Evolutionary conservation across 2,888 invertebrate species (phyloP).

Genomic region (Tricholauxania praeusta): DNA sequence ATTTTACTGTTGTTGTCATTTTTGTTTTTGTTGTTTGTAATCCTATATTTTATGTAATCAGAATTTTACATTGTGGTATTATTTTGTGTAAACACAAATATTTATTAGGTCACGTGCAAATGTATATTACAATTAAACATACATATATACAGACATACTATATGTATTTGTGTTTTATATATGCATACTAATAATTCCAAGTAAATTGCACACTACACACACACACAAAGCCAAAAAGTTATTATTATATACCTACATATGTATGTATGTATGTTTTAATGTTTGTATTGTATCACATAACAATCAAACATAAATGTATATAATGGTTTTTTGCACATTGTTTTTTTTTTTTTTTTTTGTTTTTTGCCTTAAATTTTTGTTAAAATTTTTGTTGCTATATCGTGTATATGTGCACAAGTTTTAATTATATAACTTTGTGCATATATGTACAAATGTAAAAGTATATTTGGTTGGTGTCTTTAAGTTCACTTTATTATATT

Average conservation of each 20-base stretch:
- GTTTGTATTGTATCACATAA: too few species aligned
- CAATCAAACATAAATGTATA: too few species aligned
- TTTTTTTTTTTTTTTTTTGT: too few species aligned
- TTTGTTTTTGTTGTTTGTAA: not conserved
- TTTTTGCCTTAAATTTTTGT: too few species aligned
- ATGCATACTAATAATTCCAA: not conserved
- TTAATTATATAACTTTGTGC: slow-evolving; percentile 22
- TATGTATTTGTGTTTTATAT: slow-evolving; percentile 29
- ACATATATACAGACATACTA: slow-evolving; percentile 13
- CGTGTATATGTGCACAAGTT: slow-evolving; percentile 1
- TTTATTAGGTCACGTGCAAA: slow-evolving; percentile 45
- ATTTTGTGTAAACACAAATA: slow-evolving; percentile 17
- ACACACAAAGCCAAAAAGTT: too few species aligned
- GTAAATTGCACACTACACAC: too few species aligned
- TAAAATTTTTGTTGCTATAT: too few species aligned
- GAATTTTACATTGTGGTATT: not conserved
- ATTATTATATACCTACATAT: too few species aligned
- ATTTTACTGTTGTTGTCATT: not conserved
- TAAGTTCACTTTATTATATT: not conserved
- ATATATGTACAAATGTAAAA: slow-evolving; percentile 17
- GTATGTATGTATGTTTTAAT: too few species aligned
- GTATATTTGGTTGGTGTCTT: not conserved
- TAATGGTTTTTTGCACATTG: too few species aligned
- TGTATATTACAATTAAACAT: slow-evolving; percentile 11
- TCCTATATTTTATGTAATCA: not conserved